Conservation (phyloP, 2,888 invertebrate genomes). For the Gnatocerus cornutus region DNA sequence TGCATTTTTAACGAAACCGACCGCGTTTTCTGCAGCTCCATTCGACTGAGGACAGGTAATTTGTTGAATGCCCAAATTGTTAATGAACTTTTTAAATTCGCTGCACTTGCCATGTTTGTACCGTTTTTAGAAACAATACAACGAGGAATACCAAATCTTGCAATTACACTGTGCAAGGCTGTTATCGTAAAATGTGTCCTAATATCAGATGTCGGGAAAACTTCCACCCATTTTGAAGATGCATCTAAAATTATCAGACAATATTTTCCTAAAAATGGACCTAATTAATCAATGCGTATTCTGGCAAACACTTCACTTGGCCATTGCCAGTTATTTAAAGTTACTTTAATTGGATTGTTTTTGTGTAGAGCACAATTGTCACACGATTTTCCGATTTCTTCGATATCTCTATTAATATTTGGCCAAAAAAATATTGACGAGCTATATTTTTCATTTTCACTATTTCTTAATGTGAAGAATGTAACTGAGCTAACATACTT, state of each 20-base stretch:
- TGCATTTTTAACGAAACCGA: neutral
- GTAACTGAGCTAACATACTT: neutral
- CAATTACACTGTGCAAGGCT: no score
- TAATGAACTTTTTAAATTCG: neutral
- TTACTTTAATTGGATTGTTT: constrained; percentile 4
- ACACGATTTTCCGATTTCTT: neutral
- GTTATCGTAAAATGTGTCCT: no score
- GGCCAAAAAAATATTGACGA: neutral
- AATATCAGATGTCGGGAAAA: no score
- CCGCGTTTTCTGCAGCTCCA: constrained; percentile 4
- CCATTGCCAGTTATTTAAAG: neutral
- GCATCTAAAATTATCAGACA: constrained; percentile 3
- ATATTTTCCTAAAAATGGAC: constrained; percentile 4
- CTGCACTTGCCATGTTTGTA: neutral
- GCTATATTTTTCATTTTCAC: constrained; percentile 5
- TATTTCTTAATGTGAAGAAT: neutral
- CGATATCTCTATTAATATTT: neutral
- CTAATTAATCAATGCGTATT: constrained; percentile 1
- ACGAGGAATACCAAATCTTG: neutral
- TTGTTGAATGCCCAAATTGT: neutral
- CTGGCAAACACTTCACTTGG: no score
- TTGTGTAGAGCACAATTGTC: neutral
- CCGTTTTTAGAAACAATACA: constrained; percentile 2
- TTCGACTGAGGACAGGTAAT: neutral
- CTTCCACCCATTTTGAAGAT: neutral